Evolutionary conservation across 2,797 vertebrate genomes (phyloP), one percentile per base, ranked within the genome.

Genomic region (Pseudotriccus pelzelni): DNA sequence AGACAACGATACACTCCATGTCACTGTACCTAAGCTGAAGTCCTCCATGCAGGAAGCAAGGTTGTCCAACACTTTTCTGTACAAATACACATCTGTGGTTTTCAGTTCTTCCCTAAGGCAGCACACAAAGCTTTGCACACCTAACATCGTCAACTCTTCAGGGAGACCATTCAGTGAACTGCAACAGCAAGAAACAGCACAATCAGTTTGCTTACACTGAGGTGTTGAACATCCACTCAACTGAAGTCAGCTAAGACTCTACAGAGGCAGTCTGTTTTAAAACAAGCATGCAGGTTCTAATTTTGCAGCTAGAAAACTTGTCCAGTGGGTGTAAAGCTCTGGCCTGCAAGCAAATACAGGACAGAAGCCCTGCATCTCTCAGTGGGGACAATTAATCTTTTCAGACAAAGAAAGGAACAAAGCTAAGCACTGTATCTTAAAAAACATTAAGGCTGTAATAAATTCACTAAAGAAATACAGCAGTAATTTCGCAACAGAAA

Each of bases 1-100:
- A 72, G 7, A 53, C 49, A 9, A 41, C 68, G 16, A 36, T 17
- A 46, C 14, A 47, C 14, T 23, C 3, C 3, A 7, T 37, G 11
- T 7, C 28, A 47, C 89, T 87, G 82, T 97, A 99, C 99, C 99
- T 20, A 99, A 87, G 49, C 91, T 95, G 90, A 99, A 99, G 70
- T 98, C 97, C 72, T 99, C 99, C 97, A 99, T 95, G 94, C 98
- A 99, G 44, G 98, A 98, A 91, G 98, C 92, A 95, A 99, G 95
- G 77, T 98, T 98, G 91, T 99, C 98, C 25, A 99, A 97, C 14
- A 98, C 96, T 95, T 97, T 98, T 20, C 98, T 96, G 53, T 98
- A 98, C 55, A 94, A 94, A 64, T 98, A 97, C 10, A 98, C 19
- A 4, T 97, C 94, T 14, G 94, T 64, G 44, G 88, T 97, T 94